Percentiles rank a stretch among this genome's conserved stretches.
Evolutionary conservation across 2,113 vertebrate genomes (phyloP).

Genomic region (Tursiops truncatus): DNA sequence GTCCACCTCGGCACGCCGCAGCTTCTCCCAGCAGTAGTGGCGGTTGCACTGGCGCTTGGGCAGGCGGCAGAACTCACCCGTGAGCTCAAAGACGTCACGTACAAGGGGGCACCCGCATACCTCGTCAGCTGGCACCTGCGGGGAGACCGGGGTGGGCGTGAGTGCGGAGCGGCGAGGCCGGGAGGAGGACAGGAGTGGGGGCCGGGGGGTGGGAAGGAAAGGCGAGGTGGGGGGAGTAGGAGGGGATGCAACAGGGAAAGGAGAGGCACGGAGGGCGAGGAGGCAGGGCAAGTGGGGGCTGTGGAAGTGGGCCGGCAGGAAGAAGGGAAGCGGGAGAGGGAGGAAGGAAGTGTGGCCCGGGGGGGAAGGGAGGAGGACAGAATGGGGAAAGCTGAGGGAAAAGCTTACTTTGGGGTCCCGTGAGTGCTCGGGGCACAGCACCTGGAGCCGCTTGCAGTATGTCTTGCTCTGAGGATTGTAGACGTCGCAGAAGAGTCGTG

Average conservation of each 20-base stretch:
- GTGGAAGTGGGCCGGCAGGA: background rate
- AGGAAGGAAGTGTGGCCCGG: background rate
- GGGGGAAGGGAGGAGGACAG: background rate
- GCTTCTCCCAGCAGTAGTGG: constrained; percentile 96
- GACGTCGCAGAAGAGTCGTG: constrained; percentile 94
- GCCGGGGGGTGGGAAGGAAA: background rate
- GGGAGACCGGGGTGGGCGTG: background rate
- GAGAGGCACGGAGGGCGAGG: constrained; percentile 21
- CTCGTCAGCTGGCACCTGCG: constrained; percentile 90
- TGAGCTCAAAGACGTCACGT: constrained; percentile 93
- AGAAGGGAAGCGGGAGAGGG: background rate
- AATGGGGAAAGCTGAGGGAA: background rate
- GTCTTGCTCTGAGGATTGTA: constrained; percentile 97
- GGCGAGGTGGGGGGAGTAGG: too few species aligned
- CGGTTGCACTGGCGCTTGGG: constrained; percentile 94
- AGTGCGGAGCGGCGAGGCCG: background rate
- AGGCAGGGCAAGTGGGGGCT: background rate
- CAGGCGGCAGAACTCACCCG: constrained; percentile 92
- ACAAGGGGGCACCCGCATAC: constrained; percentile 95
- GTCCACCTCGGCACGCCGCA: constrained; percentile 94
- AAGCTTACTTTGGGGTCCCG: constrained; percentile 92
- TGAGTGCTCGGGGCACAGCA: constrained; percentile 95
- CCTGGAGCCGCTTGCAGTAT: constrained; percentile 95
- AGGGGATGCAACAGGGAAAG: background rate
- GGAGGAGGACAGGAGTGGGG: background rate